Conservation (phyloP, 2,797 vertebrate genomes). For the Rhinophrynus dorsalis region DNA sequence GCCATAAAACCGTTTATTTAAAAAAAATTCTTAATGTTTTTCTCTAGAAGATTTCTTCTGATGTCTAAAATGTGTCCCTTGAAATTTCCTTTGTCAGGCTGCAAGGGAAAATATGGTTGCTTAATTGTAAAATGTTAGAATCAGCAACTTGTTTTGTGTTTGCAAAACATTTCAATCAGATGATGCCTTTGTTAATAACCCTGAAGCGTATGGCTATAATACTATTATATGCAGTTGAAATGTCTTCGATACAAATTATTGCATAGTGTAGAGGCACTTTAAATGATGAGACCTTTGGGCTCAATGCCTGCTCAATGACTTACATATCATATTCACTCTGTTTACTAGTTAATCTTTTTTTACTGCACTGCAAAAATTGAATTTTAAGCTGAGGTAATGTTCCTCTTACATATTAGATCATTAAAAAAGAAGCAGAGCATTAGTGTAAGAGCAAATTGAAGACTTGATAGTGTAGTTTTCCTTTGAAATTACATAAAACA, state of each 20-base stretch:
- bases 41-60: constrained; percentile 17
- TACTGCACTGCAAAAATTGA: constrained; percentile 44
- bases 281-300: constrained; percentile 49
- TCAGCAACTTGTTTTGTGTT: constrained; percentile 47
- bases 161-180: constrained; percentile 49
- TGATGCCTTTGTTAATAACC: constrained; percentile 44
- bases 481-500: background rate
- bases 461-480: no score
- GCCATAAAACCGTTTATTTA: background rate
- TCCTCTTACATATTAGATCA: constrained; percentile 30
- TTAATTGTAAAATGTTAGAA: constrained; percentile 48
- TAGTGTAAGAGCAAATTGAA: constrained; percentile 10
- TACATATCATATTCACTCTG: constrained; percentile 44
- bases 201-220: constrained; percentile 43
- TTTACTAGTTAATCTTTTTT: constrained; percentile 50
- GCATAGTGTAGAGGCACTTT: constrained; percentile 38
- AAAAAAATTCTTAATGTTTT: constrained; percentile 5
- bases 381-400: constrained; percentile 42
- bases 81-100: constrained; percentile 43
- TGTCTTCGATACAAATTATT: constrained; percentile 36
- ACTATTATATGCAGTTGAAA: constrained; percentile 28
- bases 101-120: constrained; percentile 25
- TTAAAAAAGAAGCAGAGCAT: constrained; percentile 26
- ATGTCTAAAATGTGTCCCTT: constrained; percentile 36
- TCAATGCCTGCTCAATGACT: constrained; percentile 46